Percentiles rank a stretch among this genome's conserved stretches.
These are phyloP conservation scores for Temnothorax longispinosus DNA, from an alignment of 1,140 invertebrate species.

Conservation along the genomic window DNA sequence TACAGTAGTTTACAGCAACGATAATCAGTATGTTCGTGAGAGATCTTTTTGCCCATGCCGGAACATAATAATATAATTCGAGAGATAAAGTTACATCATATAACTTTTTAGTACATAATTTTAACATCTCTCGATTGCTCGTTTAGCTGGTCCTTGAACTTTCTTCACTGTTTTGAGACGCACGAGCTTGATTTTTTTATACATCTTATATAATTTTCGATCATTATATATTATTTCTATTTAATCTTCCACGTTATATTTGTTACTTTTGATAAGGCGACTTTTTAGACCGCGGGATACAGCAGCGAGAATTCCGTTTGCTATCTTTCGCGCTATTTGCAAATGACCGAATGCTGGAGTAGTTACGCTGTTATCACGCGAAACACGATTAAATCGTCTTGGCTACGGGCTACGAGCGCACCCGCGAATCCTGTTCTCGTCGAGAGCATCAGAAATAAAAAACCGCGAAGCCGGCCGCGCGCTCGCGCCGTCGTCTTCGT, in stretches of 20 bases:
- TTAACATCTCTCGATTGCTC: background rate
- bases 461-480: background rate
- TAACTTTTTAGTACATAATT: background rate
- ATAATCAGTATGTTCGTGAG: background rate
- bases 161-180: no score
- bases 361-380: background rate
- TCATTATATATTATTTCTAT: background rate
- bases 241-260: background rate
- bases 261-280: background rate
- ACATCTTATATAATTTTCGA: no score
- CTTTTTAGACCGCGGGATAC: background rate
- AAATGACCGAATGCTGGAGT: background rate
- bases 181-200: no score
- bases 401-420: background rate
- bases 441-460: background rate
- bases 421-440: constrained; percentile 10
- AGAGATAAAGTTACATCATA: background rate
- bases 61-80: background rate
- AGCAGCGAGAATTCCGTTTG: background rate
- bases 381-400: constrained; percentile 6
- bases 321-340: background rate
- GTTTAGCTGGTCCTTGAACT: no score
- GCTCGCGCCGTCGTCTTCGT: background rate
- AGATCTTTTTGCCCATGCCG: background rate
- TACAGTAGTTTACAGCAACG: background rate